These are phyloP conservation scores for Macrocentrus cingulum DNA, from an alignment of 1,140 invertebrate genomes.

Conservation along the genomic window DNA sequence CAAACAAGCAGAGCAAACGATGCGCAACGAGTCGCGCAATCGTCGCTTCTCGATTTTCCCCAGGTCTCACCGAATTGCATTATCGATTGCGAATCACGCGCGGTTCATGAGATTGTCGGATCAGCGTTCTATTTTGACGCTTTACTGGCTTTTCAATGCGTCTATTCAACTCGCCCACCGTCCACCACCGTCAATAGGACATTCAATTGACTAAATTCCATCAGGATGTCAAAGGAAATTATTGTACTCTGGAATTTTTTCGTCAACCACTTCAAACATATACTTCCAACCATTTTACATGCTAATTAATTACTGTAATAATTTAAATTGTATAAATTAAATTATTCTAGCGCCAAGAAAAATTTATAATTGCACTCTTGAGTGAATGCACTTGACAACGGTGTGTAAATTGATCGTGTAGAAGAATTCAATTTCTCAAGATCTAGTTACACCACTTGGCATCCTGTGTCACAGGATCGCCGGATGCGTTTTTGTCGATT, in stretches of 20 bases:
- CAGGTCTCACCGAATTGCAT: constrained; percentile 25
- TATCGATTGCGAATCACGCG: constrained; percentile 27
- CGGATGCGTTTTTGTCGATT: not conserved
- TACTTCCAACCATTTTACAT: too few relatives aligned
- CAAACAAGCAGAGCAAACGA: not conserved
- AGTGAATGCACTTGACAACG: too few relatives aligned
- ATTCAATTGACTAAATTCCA: too few relatives aligned
- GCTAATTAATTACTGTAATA: too few relatives aligned
- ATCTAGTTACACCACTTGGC: not conserved
- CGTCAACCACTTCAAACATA: too few relatives aligned
- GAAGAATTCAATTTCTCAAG: constrained; percentile 1
- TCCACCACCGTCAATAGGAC: too few relatives aligned
- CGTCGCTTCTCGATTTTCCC: constrained; percentile 22
- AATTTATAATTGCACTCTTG: not conserved
- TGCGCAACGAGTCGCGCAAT: constrained; percentile 26
- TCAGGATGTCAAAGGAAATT: too few relatives aligned
- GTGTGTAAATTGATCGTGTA: not conserved
- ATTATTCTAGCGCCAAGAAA: not conserved
- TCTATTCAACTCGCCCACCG: too few relatives aligned
- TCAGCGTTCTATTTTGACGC: not conserved
- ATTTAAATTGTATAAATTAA: too few relatives aligned
- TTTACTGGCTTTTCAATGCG: not conserved
- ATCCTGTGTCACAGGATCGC: not conserved
- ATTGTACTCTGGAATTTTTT: too few relatives aligned
- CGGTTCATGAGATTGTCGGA: not conserved